Base-by-base conservation (phyloP, 1,140 invertebrate genomes). In the Uloborus diversus region DNA sequence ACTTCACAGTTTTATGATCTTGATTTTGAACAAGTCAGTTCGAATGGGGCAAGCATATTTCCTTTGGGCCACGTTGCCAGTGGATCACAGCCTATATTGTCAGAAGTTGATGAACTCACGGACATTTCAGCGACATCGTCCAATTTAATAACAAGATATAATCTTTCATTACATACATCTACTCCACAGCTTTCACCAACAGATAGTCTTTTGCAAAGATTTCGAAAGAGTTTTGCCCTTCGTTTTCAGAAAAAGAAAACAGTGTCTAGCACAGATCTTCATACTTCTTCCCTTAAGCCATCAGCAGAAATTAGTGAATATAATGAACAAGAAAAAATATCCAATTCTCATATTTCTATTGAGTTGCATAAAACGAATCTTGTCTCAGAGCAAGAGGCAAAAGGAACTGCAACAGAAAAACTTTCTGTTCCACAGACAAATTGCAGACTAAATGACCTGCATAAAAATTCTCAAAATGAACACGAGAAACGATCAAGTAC, bases 221-320 rank as follows among this genome's bases (percentile, higher is more conserved):
- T 92, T 84, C 88, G 91, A 30, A 92, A 92, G 83, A 92, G 91
- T 79, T 91, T 92, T 82, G 91, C 91, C 28, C 81, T 91, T 62
- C 88, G 89, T 69, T 91, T 91, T 83, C 86, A 90, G 82, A 90
- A 90, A 47, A 79, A 78, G 30, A 53, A 53, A 53, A 7, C n/a
- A n/a, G n/a, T n/a, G n/a, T n/a, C n/a, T n/a, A n/a, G n/a, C n/a
- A n/a, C n/a, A n/a, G n/a, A n/a, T n/a, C n/a, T n/a, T n/a, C n/a
- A n/a, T n/a, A n/a, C n/a, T n/a, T n/a, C n/a, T n/a, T n/a, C n/a
- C n/a, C n/a, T n/a, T n/a, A n/a, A n/a, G n/a, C n/a, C n/a, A n/a
- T n/a, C n/a, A n/a, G n/a, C n/a, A n/a, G n/a, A n/a, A n/a, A n/a
- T n/a, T n/a, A n/a, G n/a, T n/a, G n/a, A n/a, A n/a, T n/a, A n/a